phyloP scores from a whole-genome alignment of 2,888 invertebrate species.

The Drepana falcataria region DNA sequence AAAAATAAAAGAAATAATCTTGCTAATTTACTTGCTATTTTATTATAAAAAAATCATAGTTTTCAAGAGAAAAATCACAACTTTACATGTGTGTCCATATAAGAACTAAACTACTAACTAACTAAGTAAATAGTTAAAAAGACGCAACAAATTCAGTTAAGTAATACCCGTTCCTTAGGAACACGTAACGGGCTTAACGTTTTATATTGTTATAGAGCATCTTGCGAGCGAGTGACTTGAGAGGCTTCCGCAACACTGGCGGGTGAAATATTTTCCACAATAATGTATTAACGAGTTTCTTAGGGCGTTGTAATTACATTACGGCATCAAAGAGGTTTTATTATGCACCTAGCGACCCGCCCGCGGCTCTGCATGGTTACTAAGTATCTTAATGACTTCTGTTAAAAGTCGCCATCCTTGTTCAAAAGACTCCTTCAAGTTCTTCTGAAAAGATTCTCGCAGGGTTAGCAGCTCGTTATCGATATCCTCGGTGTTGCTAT shows the following conservation, averaged over 20 bases:
- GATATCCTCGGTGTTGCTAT: too few relatives aligned
- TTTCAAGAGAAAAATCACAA: too few relatives aligned
- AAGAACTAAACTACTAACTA: not conserved
- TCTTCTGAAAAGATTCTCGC: too few relatives aligned
- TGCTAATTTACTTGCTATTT: too few relatives aligned
- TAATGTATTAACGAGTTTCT: not conserved
- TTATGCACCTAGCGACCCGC: not conserved
- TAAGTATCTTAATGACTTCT: too few relatives aligned
- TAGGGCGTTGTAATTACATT: not conserved
- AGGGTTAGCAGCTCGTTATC: too few relatives aligned
- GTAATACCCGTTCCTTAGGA: conserved; percentile 10
- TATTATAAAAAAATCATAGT: too few relatives aligned
- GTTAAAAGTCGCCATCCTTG: too few relatives aligned
- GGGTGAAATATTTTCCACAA: not conserved
- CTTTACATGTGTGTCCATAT: too few relatives aligned
- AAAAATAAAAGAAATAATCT: too few relatives aligned
- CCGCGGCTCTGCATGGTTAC: too few relatives aligned
- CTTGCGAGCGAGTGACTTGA: conserved; percentile 6
- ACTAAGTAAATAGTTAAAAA: not conserved
- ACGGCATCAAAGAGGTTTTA: not conserved
- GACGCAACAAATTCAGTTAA: conserved; percentile 1
- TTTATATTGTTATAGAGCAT: conserved; percentile 23
- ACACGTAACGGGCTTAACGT: conserved; percentile 26
- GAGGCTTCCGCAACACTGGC: conserved; percentile 7
- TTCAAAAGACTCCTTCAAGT: too few relatives aligned